Evolutionary conservation across 2,797 vertebrate genomes (phyloP).

Genomic region (Echiichthys vipera): DNA sequence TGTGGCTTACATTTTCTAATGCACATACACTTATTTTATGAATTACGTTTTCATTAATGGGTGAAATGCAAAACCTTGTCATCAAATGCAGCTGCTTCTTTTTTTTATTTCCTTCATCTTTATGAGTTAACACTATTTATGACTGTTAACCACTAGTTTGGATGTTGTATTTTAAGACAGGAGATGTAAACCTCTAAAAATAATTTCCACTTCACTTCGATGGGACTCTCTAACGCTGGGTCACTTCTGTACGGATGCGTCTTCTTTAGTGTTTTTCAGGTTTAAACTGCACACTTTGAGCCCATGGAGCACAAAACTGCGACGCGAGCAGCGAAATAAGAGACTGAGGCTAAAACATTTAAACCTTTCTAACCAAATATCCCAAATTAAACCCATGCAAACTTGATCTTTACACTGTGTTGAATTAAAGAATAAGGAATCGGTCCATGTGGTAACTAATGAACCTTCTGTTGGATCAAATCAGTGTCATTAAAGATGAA

Average conservation of each 20-base stretch:
- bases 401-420: constrained; percentile 33
- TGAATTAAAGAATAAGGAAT: neutral
- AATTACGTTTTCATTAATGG: constrained; percentile 20
- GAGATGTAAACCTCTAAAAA: no score
- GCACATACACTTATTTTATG: constrained; percentile 23
- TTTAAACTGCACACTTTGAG: neutral
- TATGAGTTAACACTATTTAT: neutral
- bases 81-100: constrained; percentile 6
- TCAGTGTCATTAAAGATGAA: constrained; percentile 63
- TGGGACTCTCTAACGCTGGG: neutral
- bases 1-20: constrained; percentile 54
- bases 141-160: neutral
- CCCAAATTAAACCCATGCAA: constrained; percentile 4
- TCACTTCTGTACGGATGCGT: neutral
- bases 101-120: neutral
- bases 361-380: neutral
- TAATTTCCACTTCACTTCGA: no score
- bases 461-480: constrained; percentile 38
- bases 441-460: constrained; percentile 15
- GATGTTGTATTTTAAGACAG: neutral
- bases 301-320: neutral
- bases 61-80: constrained; percentile 20
- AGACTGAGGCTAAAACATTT: neutral
- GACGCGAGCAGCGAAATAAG: neutral
- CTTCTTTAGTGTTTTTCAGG: neutral